Conservation (phyloP, 2,113 vertebrate genomes). For the Pycnonotus jocosus region DNA sequence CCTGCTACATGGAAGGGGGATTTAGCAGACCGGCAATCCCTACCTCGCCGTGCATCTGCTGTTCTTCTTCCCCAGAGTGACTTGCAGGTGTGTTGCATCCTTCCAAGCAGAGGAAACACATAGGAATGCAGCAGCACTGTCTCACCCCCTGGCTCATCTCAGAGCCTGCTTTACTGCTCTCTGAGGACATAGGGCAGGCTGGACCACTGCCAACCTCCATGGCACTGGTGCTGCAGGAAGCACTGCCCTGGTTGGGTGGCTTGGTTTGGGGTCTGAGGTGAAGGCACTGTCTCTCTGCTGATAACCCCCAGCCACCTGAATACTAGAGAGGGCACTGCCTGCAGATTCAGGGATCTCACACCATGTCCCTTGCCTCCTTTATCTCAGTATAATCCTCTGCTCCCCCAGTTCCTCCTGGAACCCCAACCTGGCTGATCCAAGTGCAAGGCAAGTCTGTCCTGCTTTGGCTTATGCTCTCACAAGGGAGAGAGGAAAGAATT, state of each 20-base stretch:
- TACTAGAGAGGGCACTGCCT: not conserved
- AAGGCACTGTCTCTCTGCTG: not conserved
- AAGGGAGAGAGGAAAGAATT: not conserved
- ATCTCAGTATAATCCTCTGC: not conserved
- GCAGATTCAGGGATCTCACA: not conserved
- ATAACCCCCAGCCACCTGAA: not conserved
- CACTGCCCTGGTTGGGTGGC: not conserved
- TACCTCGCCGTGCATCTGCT: not conserved
- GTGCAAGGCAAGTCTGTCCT: not conserved
- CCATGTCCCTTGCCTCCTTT: not conserved
- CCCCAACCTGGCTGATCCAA: not conserved
- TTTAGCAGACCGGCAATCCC: not conserved
- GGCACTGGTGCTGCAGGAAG: not conserved
- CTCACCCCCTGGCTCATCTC: not conserved
- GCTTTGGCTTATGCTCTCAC: not conserved
- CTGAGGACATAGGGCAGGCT: rapidly evolving
- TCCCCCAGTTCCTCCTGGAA: not conserved
- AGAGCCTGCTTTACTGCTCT: not conserved
- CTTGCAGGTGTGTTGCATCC: not conserved
- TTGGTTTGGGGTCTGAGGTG: rapidly evolving
- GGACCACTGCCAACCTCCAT: rapidly evolving
- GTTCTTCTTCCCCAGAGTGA: not conserved
- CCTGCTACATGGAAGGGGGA: not conserved
- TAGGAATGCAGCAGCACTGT: rapidly evolving
- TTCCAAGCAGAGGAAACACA: not conserved